Conservation (phyloP, 1,140 invertebrate species). For the Atopsyche davidsoni region DNA sequence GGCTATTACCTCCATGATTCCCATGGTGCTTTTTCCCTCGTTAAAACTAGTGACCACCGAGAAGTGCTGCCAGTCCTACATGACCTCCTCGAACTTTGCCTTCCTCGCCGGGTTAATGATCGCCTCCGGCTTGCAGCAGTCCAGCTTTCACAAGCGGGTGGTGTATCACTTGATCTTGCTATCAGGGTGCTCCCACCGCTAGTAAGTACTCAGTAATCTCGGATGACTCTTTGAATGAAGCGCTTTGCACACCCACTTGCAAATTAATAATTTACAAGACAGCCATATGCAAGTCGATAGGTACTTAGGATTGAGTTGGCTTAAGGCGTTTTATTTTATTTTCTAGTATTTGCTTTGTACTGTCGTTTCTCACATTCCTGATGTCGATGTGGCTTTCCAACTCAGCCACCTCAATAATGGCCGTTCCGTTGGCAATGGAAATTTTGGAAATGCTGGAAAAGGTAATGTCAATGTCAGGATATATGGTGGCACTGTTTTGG, state of each 20-base stretch:
- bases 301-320: too few relatives aligned
- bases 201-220: constrained; percentile 9
- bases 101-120: constrained; percentile 46
- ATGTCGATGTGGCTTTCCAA: constrained; percentile 62
- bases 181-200: constrained; percentile 39
- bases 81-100: constrained; percentile 52
- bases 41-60: constrained; percentile 43
- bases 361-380: constrained; percentile 56
- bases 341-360: constrained; percentile 43
- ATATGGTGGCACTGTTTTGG: too few relatives aligned
- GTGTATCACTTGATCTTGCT: constrained; percentile 49
- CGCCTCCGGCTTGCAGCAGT: constrained; percentile 53
- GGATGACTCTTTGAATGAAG: too few relatives aligned
- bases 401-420: constrained; percentile 57
- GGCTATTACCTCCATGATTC: constrained; percentile 54
- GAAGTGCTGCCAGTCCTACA: constrained; percentile 37
- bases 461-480: too few relatives aligned
- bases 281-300: too few relatives aligned
- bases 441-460: constrained; percentile 47
- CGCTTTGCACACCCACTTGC: too few relatives aligned
- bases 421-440: constrained; percentile 56
- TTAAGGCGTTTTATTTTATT: constrained; percentile 19
- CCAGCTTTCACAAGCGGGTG: constrained; percentile 52
- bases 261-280: too few relatives aligned
- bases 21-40: constrained; percentile 54